Percentiles rank a stretch among this genome's conserved stretches.
Conservation (phyloP, 1,140 invertebrate genomes). For the Venturia canescens region DNA sequence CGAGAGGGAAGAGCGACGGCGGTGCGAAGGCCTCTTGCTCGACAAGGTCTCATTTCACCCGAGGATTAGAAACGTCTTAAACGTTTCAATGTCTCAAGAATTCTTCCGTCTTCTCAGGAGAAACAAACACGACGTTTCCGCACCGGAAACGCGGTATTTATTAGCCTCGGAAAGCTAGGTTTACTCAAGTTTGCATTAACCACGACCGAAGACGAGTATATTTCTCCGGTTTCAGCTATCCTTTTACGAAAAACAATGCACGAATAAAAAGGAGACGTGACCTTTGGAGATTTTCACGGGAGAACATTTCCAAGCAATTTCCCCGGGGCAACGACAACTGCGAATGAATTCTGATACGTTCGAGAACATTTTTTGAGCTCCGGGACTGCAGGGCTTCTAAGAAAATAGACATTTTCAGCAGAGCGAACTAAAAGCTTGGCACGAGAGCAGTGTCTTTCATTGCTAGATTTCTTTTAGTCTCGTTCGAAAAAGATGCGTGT, state of each 20-base stretch:
- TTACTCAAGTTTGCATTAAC: no score
- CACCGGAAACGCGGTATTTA: background rate
- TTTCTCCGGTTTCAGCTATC: no score
- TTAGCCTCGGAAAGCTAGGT: no score
- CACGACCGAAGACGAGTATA: no score
- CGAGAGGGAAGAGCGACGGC: background rate
- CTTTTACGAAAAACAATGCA: no score
- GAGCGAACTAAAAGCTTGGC: background rate
- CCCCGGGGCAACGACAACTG: no score
- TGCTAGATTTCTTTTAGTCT: background rate
- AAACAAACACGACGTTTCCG: background rate
- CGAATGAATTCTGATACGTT: no score
- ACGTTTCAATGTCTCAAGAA: background rate
- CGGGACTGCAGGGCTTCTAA: background rate
- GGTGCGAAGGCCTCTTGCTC: background rate
- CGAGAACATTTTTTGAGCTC: background rate
- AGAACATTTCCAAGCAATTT: no score
- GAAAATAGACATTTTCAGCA: background rate
- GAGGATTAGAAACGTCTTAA: background rate
- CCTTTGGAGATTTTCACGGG: no score
- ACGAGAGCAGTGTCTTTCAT: background rate
- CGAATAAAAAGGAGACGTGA: no score
- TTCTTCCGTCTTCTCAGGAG: background rate
- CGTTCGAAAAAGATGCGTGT: background rate
- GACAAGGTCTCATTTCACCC: background rate